Evolutionary conservation across 2,113 vertebrate species (phyloP), one percentile per base, ranked within the genome.

Genomic region (Gambusia holbrooki): DNA sequence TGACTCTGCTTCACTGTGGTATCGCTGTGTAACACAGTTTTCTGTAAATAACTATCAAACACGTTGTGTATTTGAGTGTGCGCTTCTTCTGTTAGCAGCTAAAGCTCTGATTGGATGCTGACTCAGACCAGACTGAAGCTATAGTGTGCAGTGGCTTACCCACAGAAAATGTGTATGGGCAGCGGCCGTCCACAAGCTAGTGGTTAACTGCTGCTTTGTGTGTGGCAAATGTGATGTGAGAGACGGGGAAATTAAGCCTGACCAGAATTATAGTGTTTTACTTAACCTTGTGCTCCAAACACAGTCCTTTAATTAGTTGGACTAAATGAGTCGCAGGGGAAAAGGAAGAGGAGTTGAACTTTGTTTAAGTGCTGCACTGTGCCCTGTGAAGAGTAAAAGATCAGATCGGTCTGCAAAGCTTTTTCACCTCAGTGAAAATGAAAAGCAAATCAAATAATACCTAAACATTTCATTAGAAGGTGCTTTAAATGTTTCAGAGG

Each of bases 231-330:
- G 45, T 69, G 66, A 62, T 77, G 73, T 71, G 81, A 70, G 65
- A 79, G 58, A 37, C 72, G 66, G 66, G 66, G 74, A 82, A 73
- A 6, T 48, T 48, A 48, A 48, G 45, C 17, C 45, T 42, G 13
- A 74, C 83, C 78, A 84, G 67, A 76, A 87, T 82, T 85, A 86
- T 13, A 84, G 85, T 66, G 15, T 72, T 81, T 84, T 73, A 66
- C 70, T 75, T 25, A 54, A 65, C 72, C 19, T 70, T 54, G 66
- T 74, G 28, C 72, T 73, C 74, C 79, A 64, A 74, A 86, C 77
- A 71, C 70, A 81, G 79, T 71, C 82, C 79, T 84, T 66, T 86
- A 73, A 90, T 90, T 89, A 85, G 62, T 58, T 28, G 13, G 33
- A 78, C 64, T 83, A 73, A 84, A 84, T 82, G 70, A 86, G 79